These are phyloP conservation scores for Drosophila micromelanica DNA, from an alignment of 1,140 invertebrate species.

Conservation along the genomic window DNA sequence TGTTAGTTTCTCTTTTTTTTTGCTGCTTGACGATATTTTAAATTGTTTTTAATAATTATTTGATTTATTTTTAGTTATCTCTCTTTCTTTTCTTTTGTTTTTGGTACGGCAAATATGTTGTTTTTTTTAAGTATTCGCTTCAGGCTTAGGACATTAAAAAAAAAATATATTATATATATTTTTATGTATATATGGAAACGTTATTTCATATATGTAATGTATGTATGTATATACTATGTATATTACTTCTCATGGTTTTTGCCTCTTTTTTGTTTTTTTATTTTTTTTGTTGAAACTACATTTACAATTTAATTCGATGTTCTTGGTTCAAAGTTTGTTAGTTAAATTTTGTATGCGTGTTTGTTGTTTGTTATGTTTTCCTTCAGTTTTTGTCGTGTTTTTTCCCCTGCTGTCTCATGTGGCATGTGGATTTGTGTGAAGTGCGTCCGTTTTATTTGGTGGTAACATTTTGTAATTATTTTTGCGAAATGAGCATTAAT, in stretches of 20 bases:
- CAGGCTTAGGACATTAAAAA: constrained; percentile 56
- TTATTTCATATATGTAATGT: constrained; percentile 22
- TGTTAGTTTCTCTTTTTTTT: constrained; percentile 26
- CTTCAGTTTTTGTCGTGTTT: constrained; percentile 8
- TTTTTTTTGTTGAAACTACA: constrained; percentile 60
- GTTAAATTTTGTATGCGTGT: constrained; percentile 19
- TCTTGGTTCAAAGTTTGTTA: constrained; percentile 74
- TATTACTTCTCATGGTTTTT: constrained; percentile 38
- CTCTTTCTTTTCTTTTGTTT: constrained; percentile 33
- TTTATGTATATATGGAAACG: constrained; percentile 15
- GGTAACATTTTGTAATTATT: constrained; percentile 38
- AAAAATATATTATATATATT: constrained; percentile 29
- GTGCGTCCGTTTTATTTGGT: constrained; percentile 30
- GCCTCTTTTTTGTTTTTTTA: too few species aligned
- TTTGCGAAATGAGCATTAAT: constrained; percentile 35
- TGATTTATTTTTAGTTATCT: constrained; percentile 34
- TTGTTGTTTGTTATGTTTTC: background rate
- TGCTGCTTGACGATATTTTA: constrained; percentile 43
- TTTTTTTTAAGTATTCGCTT: constrained; percentile 31
- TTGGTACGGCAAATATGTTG: constrained; percentile 68
- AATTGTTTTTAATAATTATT: constrained; percentile 46
- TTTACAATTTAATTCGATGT: constrained; percentile 84
- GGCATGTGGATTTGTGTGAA: constrained; percentile 27
- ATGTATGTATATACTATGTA: constrained; percentile 25
- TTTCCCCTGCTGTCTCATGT: constrained; percentile 32